These are phyloP conservation scores for Oligia fasciuncula DNA, from an alignment of 2,888 invertebrate species.

Conservation along the genomic window DNA sequence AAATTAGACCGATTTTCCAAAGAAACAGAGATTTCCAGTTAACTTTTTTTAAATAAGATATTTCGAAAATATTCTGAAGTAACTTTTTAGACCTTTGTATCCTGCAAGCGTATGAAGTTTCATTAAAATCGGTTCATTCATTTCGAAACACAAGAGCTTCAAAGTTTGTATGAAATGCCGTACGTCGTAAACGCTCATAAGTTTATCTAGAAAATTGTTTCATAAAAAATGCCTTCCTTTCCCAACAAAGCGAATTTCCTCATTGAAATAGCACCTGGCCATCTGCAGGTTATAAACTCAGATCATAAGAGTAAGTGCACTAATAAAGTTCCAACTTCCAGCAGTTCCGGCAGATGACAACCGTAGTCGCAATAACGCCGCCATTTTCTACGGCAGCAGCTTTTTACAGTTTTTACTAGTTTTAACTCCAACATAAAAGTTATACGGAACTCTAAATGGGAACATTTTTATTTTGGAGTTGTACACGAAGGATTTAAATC, in stretches of 20 bases:
- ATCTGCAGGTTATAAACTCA: constrained; percentile 58
- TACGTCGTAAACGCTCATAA: too few relatives aligned
- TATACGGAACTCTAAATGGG: constrained; percentile 49
- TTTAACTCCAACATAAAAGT: constrained; percentile 50
- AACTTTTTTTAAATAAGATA: too few relatives aligned
- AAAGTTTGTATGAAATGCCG: too few relatives aligned
- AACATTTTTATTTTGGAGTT: constrained; percentile 52
- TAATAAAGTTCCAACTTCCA: constrained; percentile 55
- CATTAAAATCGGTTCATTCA: too few relatives aligned
- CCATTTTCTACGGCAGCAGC: constrained; percentile 56
- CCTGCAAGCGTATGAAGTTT: too few relatives aligned
- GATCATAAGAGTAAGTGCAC: constrained; percentile 60
- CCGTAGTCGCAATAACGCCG: constrained; percentile 53
- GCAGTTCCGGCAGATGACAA: constrained; percentile 56
- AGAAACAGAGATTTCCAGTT: too few relatives aligned
- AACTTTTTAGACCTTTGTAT: too few relatives aligned
- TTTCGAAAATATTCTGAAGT: too few relatives aligned
- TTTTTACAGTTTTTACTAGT: constrained; percentile 54
- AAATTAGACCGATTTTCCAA: too few relatives aligned
- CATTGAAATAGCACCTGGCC: constrained; percentile 54
- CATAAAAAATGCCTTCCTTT: not conserved
- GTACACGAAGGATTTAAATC: constrained; percentile 50
- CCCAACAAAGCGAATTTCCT: constrained; percentile 42
- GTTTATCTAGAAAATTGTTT: not conserved
- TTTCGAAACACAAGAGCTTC: too few relatives aligned